phyloP scores from a whole-genome alignment of 2,888 invertebrate species.

The Drosophila lacicola region DNA sequence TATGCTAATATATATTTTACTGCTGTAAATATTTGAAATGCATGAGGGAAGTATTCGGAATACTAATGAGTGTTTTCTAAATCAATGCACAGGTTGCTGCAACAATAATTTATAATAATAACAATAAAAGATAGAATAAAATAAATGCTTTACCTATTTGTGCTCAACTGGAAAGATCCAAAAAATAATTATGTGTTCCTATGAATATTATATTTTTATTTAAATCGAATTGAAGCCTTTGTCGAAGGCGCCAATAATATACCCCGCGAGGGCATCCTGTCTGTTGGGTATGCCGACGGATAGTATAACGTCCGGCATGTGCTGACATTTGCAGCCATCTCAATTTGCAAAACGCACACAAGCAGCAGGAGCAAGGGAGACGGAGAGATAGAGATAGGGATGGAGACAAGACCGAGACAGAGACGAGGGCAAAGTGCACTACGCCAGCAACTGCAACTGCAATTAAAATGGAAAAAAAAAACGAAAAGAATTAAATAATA shows the following conservation, averaged over 20 bases:
- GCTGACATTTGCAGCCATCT: slow-evolving; percentile 54
- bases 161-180: no score
- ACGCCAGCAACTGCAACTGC: slow-evolving; percentile 25
- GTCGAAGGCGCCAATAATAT: neutral
- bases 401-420: neutral
- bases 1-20: no score
- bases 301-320: slow-evolving; percentile 36
- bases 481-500: neutral
- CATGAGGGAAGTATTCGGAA: no score
- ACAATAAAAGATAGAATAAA: no score
- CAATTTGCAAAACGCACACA: slow-evolving; percentile 56
- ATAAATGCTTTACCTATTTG: no score
- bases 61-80: no score
- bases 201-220: neutral
- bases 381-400: neutral
- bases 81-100: no score
- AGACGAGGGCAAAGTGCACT: slow-evolving; percentile 41
- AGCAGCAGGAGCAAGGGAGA: neutral
- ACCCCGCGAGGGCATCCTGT: neutral
- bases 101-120: no score
- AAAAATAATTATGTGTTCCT: no score
- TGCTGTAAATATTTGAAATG: no score
- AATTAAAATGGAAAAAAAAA: slow-evolving; percentile 31
- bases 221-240: neutral
- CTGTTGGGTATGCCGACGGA: slow-evolving; percentile 6